These are phyloP conservation scores for Trogon surrucura DNA, from an alignment of 2,113 vertebrate genomes.

Conservation along the genomic window DNA sequence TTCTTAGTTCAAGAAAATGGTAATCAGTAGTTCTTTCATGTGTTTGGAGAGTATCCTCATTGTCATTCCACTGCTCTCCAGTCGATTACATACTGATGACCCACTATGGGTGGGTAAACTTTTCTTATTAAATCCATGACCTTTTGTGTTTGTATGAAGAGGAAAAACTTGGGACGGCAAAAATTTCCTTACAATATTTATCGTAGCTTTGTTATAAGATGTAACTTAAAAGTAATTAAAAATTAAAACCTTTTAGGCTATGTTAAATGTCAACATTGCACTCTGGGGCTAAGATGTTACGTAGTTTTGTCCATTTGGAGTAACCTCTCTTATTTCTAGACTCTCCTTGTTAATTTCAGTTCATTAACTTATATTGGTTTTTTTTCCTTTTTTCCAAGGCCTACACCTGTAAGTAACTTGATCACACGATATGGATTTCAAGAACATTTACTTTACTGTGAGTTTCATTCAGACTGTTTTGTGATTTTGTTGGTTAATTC, in stretches of 20 bases:
- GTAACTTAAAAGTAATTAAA: background rate
- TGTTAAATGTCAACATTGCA: background rate
- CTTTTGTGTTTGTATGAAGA: background rate
- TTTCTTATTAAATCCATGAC: background rate
- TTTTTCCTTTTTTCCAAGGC: slow-evolving; percentile 75
- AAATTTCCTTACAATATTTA: background rate
- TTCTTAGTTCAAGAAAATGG: background rate
- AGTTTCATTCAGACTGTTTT: slow-evolving; percentile 73
- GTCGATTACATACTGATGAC: background rate
- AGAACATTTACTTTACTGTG: slow-evolving; percentile 96
- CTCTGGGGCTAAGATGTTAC: background rate
- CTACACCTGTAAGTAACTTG: slow-evolving; percentile 89
- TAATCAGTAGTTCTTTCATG: background rate
- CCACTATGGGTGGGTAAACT: background rate
- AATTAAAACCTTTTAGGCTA: background rate
- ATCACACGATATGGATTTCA: slow-evolving; percentile 91
- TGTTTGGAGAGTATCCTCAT: background rate
- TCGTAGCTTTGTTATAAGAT: background rate
- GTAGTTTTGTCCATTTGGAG: background rate
- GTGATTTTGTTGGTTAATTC: background rate
- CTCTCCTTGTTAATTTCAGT: background rate
- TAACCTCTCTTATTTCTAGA: background rate
- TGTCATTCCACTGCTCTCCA: background rate
- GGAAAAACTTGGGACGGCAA: background rate
- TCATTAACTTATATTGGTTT: background rate